Evolutionary conservation across 2,888 invertebrate genomes (phyloP).

Genomic region (Quadroppia sp.): DNA sequence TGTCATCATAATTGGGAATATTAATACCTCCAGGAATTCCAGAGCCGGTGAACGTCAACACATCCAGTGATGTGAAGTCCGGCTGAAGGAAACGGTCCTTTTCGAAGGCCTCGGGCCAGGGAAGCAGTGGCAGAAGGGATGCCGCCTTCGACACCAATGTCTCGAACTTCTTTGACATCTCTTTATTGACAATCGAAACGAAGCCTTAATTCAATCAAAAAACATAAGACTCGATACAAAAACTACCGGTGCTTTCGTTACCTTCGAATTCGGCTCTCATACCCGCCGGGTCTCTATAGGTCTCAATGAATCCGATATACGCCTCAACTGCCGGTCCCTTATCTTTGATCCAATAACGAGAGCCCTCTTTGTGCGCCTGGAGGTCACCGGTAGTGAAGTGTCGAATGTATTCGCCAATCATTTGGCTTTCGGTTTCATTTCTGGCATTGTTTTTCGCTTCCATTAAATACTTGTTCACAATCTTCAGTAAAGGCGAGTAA

Average conservation of each 20-base stretch:
- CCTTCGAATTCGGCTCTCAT: conserved; percentile 92
- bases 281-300: conserved; percentile 88
- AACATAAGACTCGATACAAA: too few relatives aligned
- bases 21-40: conserved; percentile 94
- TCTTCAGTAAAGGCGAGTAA: conserved; percentile 68
- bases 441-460: conserved; percentile 69
- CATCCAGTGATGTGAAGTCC: conserved; percentile 93
- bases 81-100: conserved; percentile 86
- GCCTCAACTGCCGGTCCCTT: conserved; percentile 90
- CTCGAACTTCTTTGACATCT: conserved; percentile 83
- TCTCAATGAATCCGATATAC: conserved; percentile 88
- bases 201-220: too few relatives aligned
- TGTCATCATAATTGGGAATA: conserved; percentile 97
- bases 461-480: conserved; percentile 65
- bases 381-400: conserved; percentile 78
- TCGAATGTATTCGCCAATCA: conserved; percentile 77
- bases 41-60: conserved; percentile 83
- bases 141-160: conserved; percentile 76
- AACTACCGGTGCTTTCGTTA: conserved; percentile 46
- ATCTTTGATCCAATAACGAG: conserved; percentile 87
- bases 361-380: conserved; percentile 85
- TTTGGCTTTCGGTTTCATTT: conserved; percentile 70
- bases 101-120: conserved; percentile 78
- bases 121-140: conserved; percentile 69
- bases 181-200: conserved; percentile 91